These are phyloP conservation scores for Drosophila bocki DNA, from an alignment of 1,140 invertebrate species.

Conservation along the genomic window DNA sequence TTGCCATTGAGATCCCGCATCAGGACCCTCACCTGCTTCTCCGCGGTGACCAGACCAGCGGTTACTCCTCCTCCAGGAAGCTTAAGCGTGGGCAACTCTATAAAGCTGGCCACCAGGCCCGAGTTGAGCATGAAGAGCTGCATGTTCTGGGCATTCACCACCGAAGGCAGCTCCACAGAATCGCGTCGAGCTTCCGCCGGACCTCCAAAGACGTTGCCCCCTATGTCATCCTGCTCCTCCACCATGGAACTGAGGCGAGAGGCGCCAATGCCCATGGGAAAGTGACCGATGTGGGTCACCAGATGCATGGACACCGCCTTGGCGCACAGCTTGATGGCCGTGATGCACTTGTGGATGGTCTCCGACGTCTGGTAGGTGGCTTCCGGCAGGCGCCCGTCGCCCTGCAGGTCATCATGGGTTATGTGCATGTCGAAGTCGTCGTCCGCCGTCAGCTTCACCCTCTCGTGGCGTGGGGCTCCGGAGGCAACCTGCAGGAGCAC, in stretches of 20 bases:
- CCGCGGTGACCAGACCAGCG: slow-evolving; percentile 88
- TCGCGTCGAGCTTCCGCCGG: slow-evolving; percentile 63
- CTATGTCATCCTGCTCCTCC: slow-evolving; percentile 95
- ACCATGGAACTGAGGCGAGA: slow-evolving; percentile 91
- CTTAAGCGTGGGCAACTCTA: slow-evolving; percentile 96
- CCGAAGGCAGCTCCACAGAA: slow-evolving; percentile 72
- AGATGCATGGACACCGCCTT: slow-evolving; percentile 92
- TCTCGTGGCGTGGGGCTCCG: slow-evolving; percentile 80
- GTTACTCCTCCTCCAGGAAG: slow-evolving; percentile 94
- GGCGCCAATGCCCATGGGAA: slow-evolving; percentile 95
- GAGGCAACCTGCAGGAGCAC: slow-evolving; percentile 86
- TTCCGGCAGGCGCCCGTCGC: slow-evolving; percentile 79
- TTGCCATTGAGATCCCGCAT: slow-evolving; percentile 98
- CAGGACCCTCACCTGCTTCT: slow-evolving; percentile 93
- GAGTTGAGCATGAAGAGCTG: slow-evolving; percentile 95
- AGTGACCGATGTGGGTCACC: slow-evolving; percentile 94
- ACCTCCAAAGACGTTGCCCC: slow-evolving; percentile 12
- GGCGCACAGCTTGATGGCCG: slow-evolving; percentile 88
- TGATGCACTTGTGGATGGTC: slow-evolving; percentile 86
- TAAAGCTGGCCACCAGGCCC: slow-evolving; percentile 93
- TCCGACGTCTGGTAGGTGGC: slow-evolving; percentile 84
- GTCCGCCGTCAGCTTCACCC: slow-evolving; percentile 81
- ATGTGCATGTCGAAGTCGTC: slow-evolving; percentile 91
- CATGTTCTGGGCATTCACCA: slow-evolving; percentile 93
- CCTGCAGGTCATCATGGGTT: slow-evolving; percentile 88